A percentile compares a stretch with the other conserved stretches of the same genome.
phyloP scores from a whole-genome alignment of 1,140 invertebrate genomes.

The Megalopta genalis region DNA sequence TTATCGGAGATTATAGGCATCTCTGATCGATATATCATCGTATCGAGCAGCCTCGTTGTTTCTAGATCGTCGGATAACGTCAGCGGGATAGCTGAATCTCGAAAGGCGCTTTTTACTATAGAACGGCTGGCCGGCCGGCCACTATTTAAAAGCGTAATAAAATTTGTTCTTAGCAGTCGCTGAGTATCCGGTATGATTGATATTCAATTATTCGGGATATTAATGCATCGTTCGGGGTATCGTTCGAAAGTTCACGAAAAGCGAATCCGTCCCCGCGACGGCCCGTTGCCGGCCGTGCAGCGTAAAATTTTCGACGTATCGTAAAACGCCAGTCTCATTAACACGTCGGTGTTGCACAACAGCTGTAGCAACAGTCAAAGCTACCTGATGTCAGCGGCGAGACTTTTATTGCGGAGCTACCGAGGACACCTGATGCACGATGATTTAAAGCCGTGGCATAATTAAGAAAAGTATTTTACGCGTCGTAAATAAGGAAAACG shows the following conservation, averaged over 20 bases:
- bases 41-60: neutral
- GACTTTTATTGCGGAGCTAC: slow-evolving; percentile 49
- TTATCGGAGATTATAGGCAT: neutral
- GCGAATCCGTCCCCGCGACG: neutral
- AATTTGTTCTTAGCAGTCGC: neutral
- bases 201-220: slow-evolving; percentile 11
- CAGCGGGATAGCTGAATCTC: neutral
- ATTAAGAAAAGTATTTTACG: slow-evolving; percentile 49
- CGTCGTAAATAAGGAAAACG: slow-evolving; percentile 40
- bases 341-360: slow-evolving; percentile 41
- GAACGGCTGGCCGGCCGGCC: too few relatives aligned
- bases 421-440: slow-evolving; percentile 19
- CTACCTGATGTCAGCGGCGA: slow-evolving; percentile 26
- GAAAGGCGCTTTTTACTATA: neutral
- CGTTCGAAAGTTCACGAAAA: neutral
- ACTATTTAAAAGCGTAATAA: neutral
- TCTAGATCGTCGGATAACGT: neutral
- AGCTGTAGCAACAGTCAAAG: slow-evolving; percentile 43
- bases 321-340: slow-evolving; percentile 45
- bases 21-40: neutral
- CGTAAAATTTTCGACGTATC: slow-evolving; percentile 23
- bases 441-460: slow-evolving; percentile 47
- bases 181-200: neutral
- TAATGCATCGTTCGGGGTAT: neutral
- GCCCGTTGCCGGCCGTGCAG: neutral